Evolutionary conservation across 2,888 invertebrate genomes (phyloP), one percentile per base, ranked within the genome.

Genomic region (Dorcus parallelipipedus): DNA sequence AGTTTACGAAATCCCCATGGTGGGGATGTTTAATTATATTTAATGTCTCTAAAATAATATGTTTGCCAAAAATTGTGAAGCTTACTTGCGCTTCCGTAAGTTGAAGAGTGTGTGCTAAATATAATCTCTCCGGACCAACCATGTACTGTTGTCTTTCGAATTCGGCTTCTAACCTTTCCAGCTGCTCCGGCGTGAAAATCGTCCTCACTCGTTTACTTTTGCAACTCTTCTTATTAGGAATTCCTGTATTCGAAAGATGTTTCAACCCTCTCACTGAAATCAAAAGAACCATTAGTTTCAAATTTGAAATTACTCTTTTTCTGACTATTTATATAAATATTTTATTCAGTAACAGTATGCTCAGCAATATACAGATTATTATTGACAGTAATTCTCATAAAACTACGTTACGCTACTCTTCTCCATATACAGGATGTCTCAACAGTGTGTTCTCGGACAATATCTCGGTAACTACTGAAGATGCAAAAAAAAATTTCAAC

Each of bases 131-230:
- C 0, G 95, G 96, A 0, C 97, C 97, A 9, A 97, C 97, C 97
- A 97, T 97, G 80, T 97, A 97, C 78, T 97, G 97, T 72, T 97
- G 97, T 41, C 95, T 80, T 69, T 96, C 95, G 72, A 97, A 97
- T 80, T 97, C 97, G 0, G 92, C 91, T 74, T 97, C 97, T 54
- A 97, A 81, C 66, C 95, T 81, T 76, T 97, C 97, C 67, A 97
- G 79, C 78, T 97, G 97, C 70, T 97, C 97, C 0, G 96, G 95
- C 0, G 97, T 97, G 81, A 97, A 97, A 70, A 97, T 97, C 0
- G 97, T 97, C 23, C 97, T 82, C 41, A 97, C 95, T 63, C 97
- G 81, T 80, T 97, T 97, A 71, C 91, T 91, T 70, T 89, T 79
- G 61, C 77, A 87, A 58, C 83, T 83, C 66, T 79, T 79, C 68